Conservation (phyloP, 2,113 vertebrate genomes). For the Heptranchias perlo region DNA sequence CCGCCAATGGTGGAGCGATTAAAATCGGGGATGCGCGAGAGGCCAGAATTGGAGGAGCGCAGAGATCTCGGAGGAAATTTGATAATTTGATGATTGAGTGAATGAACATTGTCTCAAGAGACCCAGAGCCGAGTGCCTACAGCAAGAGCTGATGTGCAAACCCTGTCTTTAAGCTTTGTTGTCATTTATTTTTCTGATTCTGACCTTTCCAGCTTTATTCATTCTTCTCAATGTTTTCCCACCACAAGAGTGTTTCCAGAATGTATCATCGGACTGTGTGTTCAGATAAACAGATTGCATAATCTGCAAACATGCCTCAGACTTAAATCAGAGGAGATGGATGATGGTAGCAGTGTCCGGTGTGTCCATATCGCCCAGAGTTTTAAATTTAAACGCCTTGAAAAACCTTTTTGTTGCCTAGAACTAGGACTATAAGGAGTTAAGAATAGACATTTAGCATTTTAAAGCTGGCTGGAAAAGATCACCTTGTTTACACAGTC, state of each 20-base stretch:
- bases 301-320: background rate
- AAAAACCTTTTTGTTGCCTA: background rate
- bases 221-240: background rate
- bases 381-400: background rate
- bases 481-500: background rate
- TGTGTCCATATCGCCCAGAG: background rate
- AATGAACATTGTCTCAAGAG: background rate
- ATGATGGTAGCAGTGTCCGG: background rate
- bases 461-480: background rate
- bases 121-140: background rate
- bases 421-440: background rate
- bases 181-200: background rate
- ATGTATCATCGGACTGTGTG: background rate
- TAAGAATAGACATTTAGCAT: background rate
- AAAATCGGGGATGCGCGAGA: too few relatives aligned
- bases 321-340: background rate
- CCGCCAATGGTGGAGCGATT: too few relatives aligned
- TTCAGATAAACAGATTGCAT: slow-evolving; percentile 28
- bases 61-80: background rate
- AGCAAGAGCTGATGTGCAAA: background rate
- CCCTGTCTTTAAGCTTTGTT: background rate
- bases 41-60: too few relatives aligned
- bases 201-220: background rate
- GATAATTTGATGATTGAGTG: background rate
- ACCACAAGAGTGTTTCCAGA: background rate